These are phyloP conservation scores for Datnioides undecimradiatus DNA, from an alignment of 2,113 vertebrate genomes.

Conservation along the genomic window DNA sequence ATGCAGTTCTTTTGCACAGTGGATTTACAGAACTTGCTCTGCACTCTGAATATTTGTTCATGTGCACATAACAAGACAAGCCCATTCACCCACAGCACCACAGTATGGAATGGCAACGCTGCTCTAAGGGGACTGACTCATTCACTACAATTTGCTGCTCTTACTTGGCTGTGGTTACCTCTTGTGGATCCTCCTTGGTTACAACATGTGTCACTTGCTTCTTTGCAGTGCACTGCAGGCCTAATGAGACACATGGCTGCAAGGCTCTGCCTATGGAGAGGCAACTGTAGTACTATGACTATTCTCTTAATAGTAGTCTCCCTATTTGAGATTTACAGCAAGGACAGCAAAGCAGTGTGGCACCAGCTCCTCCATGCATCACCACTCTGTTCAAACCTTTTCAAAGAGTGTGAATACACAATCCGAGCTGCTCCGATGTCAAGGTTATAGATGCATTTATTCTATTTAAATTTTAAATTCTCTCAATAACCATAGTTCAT, in stretches of 20 bases:
- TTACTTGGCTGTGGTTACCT: constrained; percentile 9
- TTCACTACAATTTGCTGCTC: constrained; percentile 12
- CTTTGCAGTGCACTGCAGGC: constrained; percentile 16
- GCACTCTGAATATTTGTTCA: not conserved
- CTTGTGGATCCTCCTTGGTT: constrained; percentile 30
- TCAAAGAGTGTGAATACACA: not conserved
- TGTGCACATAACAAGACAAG: not conserved
- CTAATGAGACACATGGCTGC: constrained; percentile 36
- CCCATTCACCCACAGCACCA: not conserved
- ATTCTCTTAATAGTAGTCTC: not conserved
- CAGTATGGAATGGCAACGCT: not conserved
- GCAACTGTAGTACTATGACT: not conserved
- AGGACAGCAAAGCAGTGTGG: not conserved
- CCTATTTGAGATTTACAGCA: not conserved
- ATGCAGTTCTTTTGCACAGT: not conserved
- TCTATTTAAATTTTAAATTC: constrained; percentile 38
- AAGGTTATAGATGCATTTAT: no score
- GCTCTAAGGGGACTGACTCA: constrained; percentile 8
- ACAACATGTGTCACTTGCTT: constrained; percentile 14
- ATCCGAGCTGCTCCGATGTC: not conserved
- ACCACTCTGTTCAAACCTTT: not conserved
- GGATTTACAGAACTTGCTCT: not conserved
- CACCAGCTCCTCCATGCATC: not conserved
- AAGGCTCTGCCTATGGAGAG: constrained; percentile 1
- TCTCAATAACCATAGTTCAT: constrained; percentile 15